Evolutionary conservation across 2,113 vertebrate species (phyloP).

Genomic region (Entomyzon cyanotis): DNA sequence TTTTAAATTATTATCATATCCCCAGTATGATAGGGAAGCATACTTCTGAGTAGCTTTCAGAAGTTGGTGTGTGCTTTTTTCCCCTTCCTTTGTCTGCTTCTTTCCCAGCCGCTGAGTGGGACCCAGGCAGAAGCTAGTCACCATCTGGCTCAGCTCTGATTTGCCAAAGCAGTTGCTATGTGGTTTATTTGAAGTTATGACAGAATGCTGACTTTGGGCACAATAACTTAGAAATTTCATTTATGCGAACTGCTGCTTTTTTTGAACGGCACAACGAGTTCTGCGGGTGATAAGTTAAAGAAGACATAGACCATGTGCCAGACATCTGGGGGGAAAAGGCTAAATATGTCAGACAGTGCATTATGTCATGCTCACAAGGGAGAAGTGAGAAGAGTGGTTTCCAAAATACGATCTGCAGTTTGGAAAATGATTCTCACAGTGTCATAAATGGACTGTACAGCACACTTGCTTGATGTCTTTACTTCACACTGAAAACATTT

Average conservation of each 20-base stretch:
- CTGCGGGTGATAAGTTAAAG: neutral
- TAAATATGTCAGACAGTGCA: conserved; percentile 10
- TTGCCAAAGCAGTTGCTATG: conserved; percentile 54
- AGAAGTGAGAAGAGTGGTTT: neutral
- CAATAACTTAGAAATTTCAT: conserved; percentile 22
- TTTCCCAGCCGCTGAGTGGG: fast-evolving
- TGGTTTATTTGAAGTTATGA: conserved; percentile 53
- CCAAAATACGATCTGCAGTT: conserved; percentile 12
- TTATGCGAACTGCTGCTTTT: conserved; percentile 19
- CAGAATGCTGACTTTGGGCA: conserved; percentile 46
- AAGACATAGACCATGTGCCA: conserved; percentile 45
- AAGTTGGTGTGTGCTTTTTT: neutral
- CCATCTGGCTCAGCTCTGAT: neutral
- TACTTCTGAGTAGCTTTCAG: neutral
- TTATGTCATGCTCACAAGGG: conserved; percentile 49
- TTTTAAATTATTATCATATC: neutral
- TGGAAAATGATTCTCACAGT: conserved; percentile 23
- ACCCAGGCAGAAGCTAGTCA: neutral
- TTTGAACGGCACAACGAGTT: neutral
- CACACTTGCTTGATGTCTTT: neutral
- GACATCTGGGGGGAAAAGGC: conserved; percentile 47
- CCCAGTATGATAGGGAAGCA: neutral
- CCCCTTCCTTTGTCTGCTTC: neutral
- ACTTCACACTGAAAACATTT: conserved; percentile 38
- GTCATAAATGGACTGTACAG: conserved; percentile 5